These are phyloP conservation scores for Tribolium freemani DNA, from an alignment of 2,888 invertebrate genomes.

Conservation along the genomic window DNA sequence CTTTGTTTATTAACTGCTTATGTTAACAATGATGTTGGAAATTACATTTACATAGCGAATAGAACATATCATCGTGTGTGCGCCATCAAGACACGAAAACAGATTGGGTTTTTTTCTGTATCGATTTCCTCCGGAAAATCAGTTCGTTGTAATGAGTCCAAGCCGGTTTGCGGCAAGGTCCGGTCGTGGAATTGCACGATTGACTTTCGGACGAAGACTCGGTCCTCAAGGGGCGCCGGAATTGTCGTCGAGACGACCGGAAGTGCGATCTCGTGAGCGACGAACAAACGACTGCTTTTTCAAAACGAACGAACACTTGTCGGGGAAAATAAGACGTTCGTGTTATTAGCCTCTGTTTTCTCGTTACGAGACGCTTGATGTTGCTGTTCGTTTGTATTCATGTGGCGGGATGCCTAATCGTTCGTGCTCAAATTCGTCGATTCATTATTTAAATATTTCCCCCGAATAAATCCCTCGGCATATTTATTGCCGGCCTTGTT, in stretches of 20 bases:
- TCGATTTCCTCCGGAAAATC: neutral
- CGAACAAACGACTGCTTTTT: slow-evolving; percentile 30
- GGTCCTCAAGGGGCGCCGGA: slow-evolving; percentile 31
- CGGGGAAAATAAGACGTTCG: slow-evolving; percentile 32
- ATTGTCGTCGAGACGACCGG: slow-evolving; percentile 30
- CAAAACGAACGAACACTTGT: slow-evolving; percentile 37
- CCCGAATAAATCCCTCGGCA: neutral
- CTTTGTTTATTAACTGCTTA: no score
- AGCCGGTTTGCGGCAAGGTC: slow-evolving; percentile 8
- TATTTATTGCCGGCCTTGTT: slow-evolving; percentile 4
- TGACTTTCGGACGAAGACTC: slow-evolving; percentile 18
- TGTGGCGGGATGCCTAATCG: neutral
- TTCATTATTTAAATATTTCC: slow-evolving; percentile 18
- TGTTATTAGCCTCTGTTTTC: slow-evolving; percentile 16
- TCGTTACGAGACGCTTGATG: slow-evolving; percentile 2
- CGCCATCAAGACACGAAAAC: neutral
- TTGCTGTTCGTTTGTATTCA: neutral
- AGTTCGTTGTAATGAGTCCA: slow-evolving; percentile 8
- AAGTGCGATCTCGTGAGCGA: slow-evolving; percentile 27
- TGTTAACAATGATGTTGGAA: neutral
- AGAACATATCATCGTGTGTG: neutral
- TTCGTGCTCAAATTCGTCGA: slow-evolving; percentile 7
- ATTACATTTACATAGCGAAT: neutral
- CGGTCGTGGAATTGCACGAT: slow-evolving; percentile 21
- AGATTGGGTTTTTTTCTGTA: neutral